These are phyloP conservation scores for Agapetus fuscipes DNA, from an alignment of 2,888 invertebrate genomes.

Conservation along the genomic window DNA sequence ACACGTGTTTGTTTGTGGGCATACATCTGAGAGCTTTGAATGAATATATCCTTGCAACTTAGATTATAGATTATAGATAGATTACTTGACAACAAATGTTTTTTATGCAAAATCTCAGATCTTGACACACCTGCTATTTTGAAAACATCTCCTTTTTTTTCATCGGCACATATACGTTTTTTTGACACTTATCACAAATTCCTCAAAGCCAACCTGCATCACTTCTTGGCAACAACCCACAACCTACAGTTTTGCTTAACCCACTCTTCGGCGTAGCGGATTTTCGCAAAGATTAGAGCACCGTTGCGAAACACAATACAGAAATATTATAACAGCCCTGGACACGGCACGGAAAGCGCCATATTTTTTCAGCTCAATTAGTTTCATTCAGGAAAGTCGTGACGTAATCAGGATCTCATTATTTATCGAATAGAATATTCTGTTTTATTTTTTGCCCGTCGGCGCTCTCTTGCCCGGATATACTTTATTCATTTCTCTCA, in stretches of 20 bases:
- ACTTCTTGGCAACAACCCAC: no score
- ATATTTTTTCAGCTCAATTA: slow-evolving; percentile 10
- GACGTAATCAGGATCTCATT: slow-evolving; percentile 8
- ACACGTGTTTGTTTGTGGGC: no score
- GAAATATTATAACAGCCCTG: slow-evolving; percentile 5
- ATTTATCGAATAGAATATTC: slow-evolving; percentile 1
- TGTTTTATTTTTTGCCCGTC: no score
- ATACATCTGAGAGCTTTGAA: no score
- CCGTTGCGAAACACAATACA: slow-evolving; percentile 1
- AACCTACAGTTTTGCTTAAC: no score
- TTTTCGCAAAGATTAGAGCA: slow-evolving; percentile 1
- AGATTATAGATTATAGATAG: no score
- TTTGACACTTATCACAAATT: no score
- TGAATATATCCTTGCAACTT: no score
- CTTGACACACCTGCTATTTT: not conserved
- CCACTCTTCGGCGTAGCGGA: no score
- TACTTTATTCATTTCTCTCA: no score
- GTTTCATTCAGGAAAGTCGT: slow-evolving; percentile 6
- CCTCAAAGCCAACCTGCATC: no score
- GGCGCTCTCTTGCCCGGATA: not conserved
- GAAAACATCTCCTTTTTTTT: not conserved
- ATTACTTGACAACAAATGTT: no score
- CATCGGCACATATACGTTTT: not conserved
- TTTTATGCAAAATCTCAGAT: not conserved
- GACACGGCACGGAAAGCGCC: slow-evolving; percentile 6